A percentile compares a stretch with the other conserved stretches of the same genome.
phyloP scores from a whole-genome alignment of 2,113 vertebrate species.

The Dipodomys spectabilis region DNA sequence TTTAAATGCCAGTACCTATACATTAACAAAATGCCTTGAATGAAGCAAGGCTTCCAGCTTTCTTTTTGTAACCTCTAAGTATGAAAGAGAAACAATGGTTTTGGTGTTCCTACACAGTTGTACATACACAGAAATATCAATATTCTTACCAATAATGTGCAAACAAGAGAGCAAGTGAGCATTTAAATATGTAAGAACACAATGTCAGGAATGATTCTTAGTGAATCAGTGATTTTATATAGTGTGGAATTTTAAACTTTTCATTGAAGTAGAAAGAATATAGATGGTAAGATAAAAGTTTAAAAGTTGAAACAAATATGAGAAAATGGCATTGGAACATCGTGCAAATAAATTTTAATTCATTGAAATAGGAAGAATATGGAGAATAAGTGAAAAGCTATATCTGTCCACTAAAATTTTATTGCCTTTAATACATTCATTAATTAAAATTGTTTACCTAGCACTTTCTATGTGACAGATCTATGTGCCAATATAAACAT shows the following conservation, averaged over 20 bases:
- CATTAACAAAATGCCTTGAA: constrained; percentile 11
- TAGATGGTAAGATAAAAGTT: not conserved
- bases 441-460: constrained; percentile 31
- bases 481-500: not conserved
- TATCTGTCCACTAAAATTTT: not conserved
- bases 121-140: not conserved
- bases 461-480: not conserved
- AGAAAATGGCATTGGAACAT: not conserved
- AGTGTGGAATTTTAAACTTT: not conserved
- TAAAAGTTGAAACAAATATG: constrained; percentile 17
- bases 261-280: constrained; percentile 20
- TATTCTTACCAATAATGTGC: not conserved
- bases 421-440: not conserved
- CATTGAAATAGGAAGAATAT: not conserved
- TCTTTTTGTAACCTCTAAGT: not conserved
- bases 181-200: not conserved
- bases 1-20: not conserved
- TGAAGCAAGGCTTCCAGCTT: not conserved
- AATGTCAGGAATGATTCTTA: not conserved
- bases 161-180: not conserved
- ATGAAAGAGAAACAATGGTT: constrained; percentile 30
- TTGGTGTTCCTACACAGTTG: not conserved
- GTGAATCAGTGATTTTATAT: not conserved
- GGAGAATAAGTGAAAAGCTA: constrained; percentile 29
- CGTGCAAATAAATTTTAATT: not conserved